Base-by-base conservation (phyloP, 1,140 invertebrate species). In the Drosophila varians region DNA sequence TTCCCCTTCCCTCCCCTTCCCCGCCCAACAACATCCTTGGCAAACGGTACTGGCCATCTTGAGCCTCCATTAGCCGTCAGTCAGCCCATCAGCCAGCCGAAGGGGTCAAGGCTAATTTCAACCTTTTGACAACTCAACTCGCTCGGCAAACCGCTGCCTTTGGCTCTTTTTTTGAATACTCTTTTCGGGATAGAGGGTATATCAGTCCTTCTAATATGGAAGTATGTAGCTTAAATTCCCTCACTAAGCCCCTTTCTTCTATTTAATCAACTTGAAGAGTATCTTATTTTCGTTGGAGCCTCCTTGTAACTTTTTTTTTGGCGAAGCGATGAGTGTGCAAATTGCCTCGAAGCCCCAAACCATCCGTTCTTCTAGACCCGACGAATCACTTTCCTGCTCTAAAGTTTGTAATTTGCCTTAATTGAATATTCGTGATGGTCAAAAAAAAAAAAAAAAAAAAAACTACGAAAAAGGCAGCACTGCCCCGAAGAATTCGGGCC, bases 381-480 rank as follows among this genome's bases (percentile, higher is more conserved):
- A 69, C 75, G 54, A 79, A 84, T 84, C 80, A 84, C 79, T 84
- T 84, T 84, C 80, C 43, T 69, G 76, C 76, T 54, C 62, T 73
- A 80, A 65, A 80, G 55, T 73, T 84, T 84, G 80, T 84, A 84
- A 84, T 84, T 84, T 86, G 76, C 54, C 80, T 76, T 84, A 86
- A 84, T 84, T 84, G 80, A 84, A 84, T 86, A 65, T 84, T 84
- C 80, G 80, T 84, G 80, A 68, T 86, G 79, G 74, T 84, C 70
- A 82, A 74, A 80, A 40, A 48, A 34, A 11, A 31, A 9, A 48
- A 34, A 11, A 31, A 9, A 3, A 31, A 31, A 31, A 31, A 31
- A 31, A 31, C 21, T 21, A 21, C 21, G 14, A 31, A 26, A 7
- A 31, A 11, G 4, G 38, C 51, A 40, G 21, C 31, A 65, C 38